Conservation (phyloP, 2,797 vertebrate genomes). For the Microctenopoma steveboyesi region DNA sequence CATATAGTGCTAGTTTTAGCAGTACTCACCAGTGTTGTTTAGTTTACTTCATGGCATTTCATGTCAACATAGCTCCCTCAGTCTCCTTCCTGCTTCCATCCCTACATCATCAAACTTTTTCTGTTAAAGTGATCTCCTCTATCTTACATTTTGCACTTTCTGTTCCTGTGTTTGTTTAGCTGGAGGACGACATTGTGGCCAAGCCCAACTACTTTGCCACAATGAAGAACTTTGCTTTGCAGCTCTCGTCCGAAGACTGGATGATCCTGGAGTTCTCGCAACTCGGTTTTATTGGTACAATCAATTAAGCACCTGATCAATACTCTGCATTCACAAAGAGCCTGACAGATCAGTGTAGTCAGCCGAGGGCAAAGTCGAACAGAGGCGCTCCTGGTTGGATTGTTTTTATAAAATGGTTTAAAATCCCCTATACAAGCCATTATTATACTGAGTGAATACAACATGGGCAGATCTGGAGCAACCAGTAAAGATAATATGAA, state of each 20-base stretch:
- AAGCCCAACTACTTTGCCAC: constrained; percentile 99
- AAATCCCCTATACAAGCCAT: constrained; percentile 1
- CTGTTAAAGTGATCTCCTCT: not conserved
- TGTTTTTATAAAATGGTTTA: not conserved
- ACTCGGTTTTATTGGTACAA: constrained; percentile 96
- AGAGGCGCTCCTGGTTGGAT: not conserved
- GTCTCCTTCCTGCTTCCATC: constrained; percentile 3
- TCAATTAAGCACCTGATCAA: constrained; percentile 19
- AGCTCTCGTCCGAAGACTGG: constrained; percentile 97
- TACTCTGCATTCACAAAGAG: not conserved
- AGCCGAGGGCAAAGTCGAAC: constrained; percentile 12
- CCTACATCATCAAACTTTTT: not conserved
- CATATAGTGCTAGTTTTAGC: constrained; percentile 28
- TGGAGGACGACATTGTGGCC: constrained; percentile 99
- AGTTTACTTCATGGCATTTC: constrained; percentile 17
- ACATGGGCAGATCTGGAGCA: not conserved
- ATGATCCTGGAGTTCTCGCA: constrained; percentile 99
- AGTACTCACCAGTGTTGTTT: constrained; percentile 19
- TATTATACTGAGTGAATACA: constrained; percentile 9
- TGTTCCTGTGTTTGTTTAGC: constrained; percentile 76
- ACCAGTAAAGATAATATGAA: constrained; percentile 13
- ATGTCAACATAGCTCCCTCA: constrained; percentile 39
- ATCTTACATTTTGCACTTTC: constrained; percentile 1
- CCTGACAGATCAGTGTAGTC: constrained; percentile 18
- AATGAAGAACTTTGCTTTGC: constrained; percentile 99